Evolutionary conservation across 2,797 vertebrate species (phyloP).

Genomic region (Phrynocephalus guinanensis): DNA sequence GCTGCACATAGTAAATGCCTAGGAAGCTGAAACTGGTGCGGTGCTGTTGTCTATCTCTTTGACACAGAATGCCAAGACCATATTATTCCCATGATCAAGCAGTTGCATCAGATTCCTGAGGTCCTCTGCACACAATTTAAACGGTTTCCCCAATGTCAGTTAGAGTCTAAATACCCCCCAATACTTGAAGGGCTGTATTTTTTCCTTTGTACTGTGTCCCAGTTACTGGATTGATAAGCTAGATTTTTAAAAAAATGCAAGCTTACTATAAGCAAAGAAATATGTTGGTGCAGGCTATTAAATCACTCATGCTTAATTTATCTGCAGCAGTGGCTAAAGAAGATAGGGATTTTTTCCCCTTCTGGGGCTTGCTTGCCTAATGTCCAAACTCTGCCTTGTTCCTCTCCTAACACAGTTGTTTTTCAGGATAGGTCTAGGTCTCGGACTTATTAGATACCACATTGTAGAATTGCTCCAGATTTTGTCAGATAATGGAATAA

Average conservation of each 20-base stretch:
- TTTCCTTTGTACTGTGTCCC: neutral
- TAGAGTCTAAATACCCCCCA: neutral
- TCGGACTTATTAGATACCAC: neutral
- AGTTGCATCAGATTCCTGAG: neutral
- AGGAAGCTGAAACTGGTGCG: conserved; percentile 6
- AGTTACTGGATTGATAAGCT: neutral
- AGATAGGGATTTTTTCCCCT: neutral
- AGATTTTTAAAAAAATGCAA: neutral
- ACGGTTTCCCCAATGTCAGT: neutral
- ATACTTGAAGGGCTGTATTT: neutral
- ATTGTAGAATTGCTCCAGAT: neutral
- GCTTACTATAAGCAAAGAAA: neutral
- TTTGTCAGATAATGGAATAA: no score
- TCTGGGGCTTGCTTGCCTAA: neutral
- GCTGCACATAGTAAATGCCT: conserved; percentile 4
- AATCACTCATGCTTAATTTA: neutral
- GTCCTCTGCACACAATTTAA: neutral
- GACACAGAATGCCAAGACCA: neutral
- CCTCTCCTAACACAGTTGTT: neutral
- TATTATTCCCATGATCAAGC: neutral
- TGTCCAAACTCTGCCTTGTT: neutral
- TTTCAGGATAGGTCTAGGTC: neutral
- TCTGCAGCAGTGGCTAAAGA: neutral
- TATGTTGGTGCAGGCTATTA: neutral
- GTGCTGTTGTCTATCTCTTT: neutral